A percentile compares a stretch with the other conserved stretches of the same genome.
Conservation (phyloP, 2,888 invertebrate species). For the Tetranychus truncatus region DNA sequence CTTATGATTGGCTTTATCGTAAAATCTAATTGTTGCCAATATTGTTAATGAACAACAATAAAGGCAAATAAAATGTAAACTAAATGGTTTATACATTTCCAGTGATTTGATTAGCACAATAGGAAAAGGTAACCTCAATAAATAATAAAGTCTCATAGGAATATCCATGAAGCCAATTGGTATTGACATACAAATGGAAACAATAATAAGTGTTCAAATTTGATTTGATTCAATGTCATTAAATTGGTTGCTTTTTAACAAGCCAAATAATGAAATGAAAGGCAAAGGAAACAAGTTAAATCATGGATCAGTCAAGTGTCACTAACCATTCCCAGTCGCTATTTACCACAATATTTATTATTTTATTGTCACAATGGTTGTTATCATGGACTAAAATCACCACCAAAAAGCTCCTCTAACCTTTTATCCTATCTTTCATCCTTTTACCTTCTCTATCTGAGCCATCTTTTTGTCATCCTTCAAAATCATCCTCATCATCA, state of each 20-base stretch:
- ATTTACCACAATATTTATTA: neutral
- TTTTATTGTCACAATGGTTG: neutral
- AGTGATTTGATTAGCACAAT: neutral
- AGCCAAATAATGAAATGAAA: neutral
- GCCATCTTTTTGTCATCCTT: neutral
- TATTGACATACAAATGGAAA: neutral
- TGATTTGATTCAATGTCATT: constrained; percentile 1
- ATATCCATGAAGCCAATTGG: neutral
- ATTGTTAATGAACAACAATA: neutral
- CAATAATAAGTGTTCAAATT: neutral
- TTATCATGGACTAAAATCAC: neutral
- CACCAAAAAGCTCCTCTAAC: neutral
- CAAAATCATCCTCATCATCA: no score
- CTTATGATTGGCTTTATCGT: no score
- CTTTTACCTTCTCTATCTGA: neutral
- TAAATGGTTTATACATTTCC: no score
- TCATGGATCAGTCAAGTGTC: neutral
- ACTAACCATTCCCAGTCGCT: neutral
- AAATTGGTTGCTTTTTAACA: neutral
- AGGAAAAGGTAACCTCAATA: neutral
- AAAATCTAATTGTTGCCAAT: neutral
- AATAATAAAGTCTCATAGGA: neutral
- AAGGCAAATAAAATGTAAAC: neutral
- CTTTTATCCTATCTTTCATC: neutral
- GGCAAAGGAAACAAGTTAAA: neutral